A percentile compares a stretch with the other conserved stretches of the same genome.
phyloP scores from a whole-genome alignment of 2,797 vertebrate species.

The Esox lucius region DNA sequence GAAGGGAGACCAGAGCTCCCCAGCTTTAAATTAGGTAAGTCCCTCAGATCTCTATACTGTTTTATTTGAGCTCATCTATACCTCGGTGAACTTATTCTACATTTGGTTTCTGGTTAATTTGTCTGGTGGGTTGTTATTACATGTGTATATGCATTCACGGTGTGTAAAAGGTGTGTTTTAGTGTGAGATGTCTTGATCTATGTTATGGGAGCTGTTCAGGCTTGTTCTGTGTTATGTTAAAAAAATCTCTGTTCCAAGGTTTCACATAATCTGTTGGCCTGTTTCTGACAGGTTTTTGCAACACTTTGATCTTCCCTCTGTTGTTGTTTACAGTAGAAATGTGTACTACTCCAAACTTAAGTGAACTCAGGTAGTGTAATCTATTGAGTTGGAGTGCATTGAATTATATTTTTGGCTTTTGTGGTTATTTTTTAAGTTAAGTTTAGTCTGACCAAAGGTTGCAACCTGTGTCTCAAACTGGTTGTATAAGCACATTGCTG shows the following conservation, averaged over 20 bases:
- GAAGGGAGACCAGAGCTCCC: conserved; percentile 46
- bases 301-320: conserved; percentile 4
- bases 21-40: conserved; percentile 73
- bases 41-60: conserved; percentile 9
- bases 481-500: conserved; percentile 1
- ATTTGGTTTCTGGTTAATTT: conserved; percentile 17
- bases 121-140: conserved; percentile 52
- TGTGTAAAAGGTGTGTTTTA: conserved; percentile 59
- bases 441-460: background rate
- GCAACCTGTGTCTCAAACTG: background rate
- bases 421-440: background rate
- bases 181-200: conserved; percentile 44
- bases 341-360: background rate
- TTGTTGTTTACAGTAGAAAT: background rate
- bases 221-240: conserved; percentile 50
- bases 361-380: background rate
- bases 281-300: conserved; percentile 6
- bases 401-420: background rate
- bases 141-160: conserved; percentile 51
- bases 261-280: conserved; percentile 33
- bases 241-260: conserved; percentile 38
- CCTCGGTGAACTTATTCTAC: conserved; percentile 2
- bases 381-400: background rate
- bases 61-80: background rate
- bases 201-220: conserved; percentile 36